Base-by-base conservation (phyloP, 2,113 vertebrate species). In the Prochilodus magdalenae region DNA sequence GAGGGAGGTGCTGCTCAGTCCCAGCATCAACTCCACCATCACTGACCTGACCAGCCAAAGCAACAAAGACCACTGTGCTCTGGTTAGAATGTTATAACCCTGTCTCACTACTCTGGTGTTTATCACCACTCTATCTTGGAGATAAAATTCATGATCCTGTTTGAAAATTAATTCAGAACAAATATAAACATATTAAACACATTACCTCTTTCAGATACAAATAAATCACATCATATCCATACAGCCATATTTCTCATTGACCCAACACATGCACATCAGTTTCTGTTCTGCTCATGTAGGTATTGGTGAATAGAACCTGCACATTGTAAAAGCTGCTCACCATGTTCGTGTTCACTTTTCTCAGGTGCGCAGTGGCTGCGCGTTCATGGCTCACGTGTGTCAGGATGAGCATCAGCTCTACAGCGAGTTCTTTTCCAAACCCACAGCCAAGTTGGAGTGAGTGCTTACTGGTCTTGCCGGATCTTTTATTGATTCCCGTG, bases 311-410 rank as follows among this genome's bases (percentile, higher is more conserved):
- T 22, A 7, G 20, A 22, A 6, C 18, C 5, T 55, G 53, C 11
- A 10, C 1, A 1, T 11, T 49, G 44, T 12, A 8, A 18, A 18
- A 16, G 16, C 16, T 53, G 16, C 47, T 29, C n/a, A n/a, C n/a
- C n/a, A n/a, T n/a, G n/a, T n/a, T n/a, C n/a, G 72, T 22, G 26
- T 16, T 49, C 15, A 73, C 30, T 73, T 77, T 16, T 65, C 69
- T 26, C 89, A 99, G 98, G 96, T 99, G 36, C 96, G 98, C 86
- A 98, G 98, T 77, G 98, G 98, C 88, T 99, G 98, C 94, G 96
- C 98, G 80, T 99, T 99, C 75, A 99, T 99, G 97, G 97, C 97
- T 60, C 98, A 98, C 0, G 98, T 99, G 7, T 99, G 98, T 89
- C 98, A 99, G 91, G 98, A 99, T 86, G 98, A 99, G 49, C 96